Conservation (phyloP, 2,113 vertebrate genomes). For the Hyaena hyaena region DNA sequence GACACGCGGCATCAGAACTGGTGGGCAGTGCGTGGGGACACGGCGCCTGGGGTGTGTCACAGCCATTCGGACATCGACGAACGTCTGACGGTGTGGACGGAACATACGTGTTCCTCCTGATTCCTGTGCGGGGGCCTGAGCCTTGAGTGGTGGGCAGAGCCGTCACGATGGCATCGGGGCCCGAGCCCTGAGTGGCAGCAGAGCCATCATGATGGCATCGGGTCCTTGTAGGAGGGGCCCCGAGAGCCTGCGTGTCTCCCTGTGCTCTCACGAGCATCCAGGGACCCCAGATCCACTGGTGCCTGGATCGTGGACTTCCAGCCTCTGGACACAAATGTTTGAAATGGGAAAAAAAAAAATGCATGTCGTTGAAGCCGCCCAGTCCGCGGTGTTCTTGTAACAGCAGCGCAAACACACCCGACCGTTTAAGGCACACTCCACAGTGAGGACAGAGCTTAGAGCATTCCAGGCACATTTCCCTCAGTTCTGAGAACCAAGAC, state of each 20-base stretch:
- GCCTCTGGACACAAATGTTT: neutral
- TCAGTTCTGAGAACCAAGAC: neutral
- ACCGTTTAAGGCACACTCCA: neutral
- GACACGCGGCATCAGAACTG: neutral
- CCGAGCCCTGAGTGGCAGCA: neutral
- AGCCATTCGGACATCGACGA: neutral
- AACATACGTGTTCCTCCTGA: neutral
- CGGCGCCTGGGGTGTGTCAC: neutral
- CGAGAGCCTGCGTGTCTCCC: neutral
- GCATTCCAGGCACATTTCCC: neutral
- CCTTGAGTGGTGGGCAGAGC: neutral
- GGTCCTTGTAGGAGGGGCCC: too few relatives aligned
- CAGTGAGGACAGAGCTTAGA: neutral
- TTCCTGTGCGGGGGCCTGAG: fast-evolving
- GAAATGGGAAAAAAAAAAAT: neutral
- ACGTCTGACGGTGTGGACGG: neutral
- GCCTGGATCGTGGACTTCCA: neutral
- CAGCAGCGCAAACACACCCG: neutral
- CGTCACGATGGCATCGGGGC: neutral
- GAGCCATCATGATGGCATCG: neutral
- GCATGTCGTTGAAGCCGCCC: too few relatives aligned
- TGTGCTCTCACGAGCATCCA: neutral
- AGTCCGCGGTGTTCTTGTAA: neutral
- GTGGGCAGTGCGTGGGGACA: fast-evolving
- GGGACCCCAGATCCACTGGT: fast-evolving